Conservation (phyloP, 23 tunicate species). For the Botrylloides violaceus region DNA sequence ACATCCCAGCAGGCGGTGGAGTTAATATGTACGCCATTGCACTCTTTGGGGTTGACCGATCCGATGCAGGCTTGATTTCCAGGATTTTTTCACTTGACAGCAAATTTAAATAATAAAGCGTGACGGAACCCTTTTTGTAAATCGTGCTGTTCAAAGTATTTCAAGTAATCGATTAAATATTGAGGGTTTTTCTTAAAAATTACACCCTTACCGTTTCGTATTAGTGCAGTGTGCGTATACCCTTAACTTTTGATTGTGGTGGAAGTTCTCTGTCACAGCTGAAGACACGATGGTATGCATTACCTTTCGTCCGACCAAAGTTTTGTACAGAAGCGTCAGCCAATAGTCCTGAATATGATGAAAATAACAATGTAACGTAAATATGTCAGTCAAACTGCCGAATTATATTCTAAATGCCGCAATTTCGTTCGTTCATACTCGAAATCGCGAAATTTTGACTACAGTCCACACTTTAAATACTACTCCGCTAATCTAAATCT, state of each 20-base stretch:
- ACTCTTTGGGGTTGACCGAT: too few species aligned
- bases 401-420: too few species aligned
- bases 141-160: slow-evolving; percentile 26
- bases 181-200: too few species aligned
- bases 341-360: slow-evolving; percentile 94
- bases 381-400: too few species aligned
- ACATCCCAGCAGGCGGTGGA: too few species aligned
- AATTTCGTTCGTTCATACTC: too few species aligned
- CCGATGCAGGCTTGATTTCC: background rate
- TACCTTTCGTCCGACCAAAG: slow-evolving; percentile 51
- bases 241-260: slow-evolving; percentile 1
- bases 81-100: background rate
- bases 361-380: too few species aligned
- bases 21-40: slow-evolving; percentile 40
- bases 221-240: slow-evolving; percentile 29
- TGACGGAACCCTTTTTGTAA: slow-evolving; percentile 42
- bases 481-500: too few species aligned
- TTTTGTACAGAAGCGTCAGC: slow-evolving; percentile 80
- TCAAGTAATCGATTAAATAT: too few species aligned
- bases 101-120: slow-evolving; percentile 53
- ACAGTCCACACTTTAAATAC: too few species aligned
- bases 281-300: slow-evolving; percentile 22
- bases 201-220: slow-evolving; percentile 22
- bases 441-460: too few species aligned
- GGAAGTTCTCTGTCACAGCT: background rate